A percentile compares a stretch with the other conserved stretches of the same genome.
phyloP scores from a whole-genome alignment of 2,113 vertebrate genomes.

The Laterallus jamaicensis region DNA sequence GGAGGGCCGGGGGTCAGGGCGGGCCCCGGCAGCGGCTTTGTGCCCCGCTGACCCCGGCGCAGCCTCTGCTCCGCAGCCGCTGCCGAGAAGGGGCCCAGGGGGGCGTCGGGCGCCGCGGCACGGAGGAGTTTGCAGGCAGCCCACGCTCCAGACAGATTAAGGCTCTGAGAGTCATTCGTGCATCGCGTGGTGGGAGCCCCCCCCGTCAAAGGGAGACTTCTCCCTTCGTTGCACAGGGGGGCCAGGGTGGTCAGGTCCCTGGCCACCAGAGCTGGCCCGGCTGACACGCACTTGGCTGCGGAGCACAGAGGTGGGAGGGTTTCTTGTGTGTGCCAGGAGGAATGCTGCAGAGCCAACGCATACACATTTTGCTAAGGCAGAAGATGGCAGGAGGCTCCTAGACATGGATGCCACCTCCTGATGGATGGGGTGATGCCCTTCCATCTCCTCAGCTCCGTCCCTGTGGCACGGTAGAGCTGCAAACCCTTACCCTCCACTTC shows the following conservation, averaged over 20 bases:
- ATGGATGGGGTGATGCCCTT: background rate
- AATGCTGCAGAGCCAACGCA: background rate
- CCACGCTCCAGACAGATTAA: background rate
- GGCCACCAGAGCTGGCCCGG: background rate
- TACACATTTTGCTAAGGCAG: background rate
- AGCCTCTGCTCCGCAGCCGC: background rate
- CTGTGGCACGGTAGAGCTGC: background rate
- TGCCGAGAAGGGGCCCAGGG: slow-evolving; percentile 3
- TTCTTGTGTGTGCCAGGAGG: background rate
- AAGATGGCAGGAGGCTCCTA: background rate
- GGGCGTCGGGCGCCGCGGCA: background rate
- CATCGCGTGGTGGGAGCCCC: background rate
- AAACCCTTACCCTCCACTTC: fast-evolving
- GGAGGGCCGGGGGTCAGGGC: background rate
- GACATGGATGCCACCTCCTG: background rate
- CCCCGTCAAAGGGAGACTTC: background rate
- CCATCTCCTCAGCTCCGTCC: background rate
- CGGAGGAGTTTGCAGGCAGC: slow-evolving; percentile 34
- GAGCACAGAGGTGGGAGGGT: background rate
- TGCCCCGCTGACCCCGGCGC: background rate
- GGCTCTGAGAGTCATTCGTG: background rate
- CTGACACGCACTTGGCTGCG: background rate
- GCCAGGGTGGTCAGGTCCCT: fast-evolving
- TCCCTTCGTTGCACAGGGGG: background rate
- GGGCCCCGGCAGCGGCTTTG: background rate